Evolutionary conservation across 2,888 invertebrate genomes (phyloP), one percentile per base, ranked within the genome.

Genomic region (Parnassius apollo): DNA sequence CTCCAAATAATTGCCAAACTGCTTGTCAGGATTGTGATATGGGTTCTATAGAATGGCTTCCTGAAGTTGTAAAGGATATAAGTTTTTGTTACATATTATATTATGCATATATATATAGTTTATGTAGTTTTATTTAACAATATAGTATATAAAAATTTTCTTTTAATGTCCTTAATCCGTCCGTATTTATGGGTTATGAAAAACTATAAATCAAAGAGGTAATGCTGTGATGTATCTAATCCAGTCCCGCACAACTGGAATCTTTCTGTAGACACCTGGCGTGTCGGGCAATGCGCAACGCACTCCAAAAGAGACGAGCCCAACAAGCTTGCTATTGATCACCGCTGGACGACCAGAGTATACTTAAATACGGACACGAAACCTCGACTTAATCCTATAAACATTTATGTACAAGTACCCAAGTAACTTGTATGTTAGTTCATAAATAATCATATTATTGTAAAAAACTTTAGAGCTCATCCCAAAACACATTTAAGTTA

Each of bases 291-390:
- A 75, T 1, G 93, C 93, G 65, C 93, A 93, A 10, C 93, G 92
- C 11, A 91, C 86, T 22, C 93, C 93, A 72, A 92, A 93, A 2
- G 93, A 93, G n/a, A 93, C 93, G 64, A 93, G 72, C 0, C 93
- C 93, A 44, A 93, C 74, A 60, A 93, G 83, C 71, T 79, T 86
- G 10, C 88, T 89, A 65, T 83, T 82, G 42, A 75, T 60, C 44
- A 92, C 87, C 1, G 92, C 87, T 66, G 93, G 93, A 1, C 93
- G 93, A 1, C 93, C 93, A 9, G 93, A 93, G 73, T 93, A 93
- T 66, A 93, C 93, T 92, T 90, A 73, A 1, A 71, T 35, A 35
- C 35, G 7, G 4, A 35, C 35, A 35, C 4, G 4, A 35, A 18
- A 18, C 0, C 18, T 18, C 1, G 1, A 18, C 1, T 18, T 18